Evolutionary conservation across 2,888 invertebrate genomes (phyloP).

Genomic region (Eupithecia centaureata): DNA sequence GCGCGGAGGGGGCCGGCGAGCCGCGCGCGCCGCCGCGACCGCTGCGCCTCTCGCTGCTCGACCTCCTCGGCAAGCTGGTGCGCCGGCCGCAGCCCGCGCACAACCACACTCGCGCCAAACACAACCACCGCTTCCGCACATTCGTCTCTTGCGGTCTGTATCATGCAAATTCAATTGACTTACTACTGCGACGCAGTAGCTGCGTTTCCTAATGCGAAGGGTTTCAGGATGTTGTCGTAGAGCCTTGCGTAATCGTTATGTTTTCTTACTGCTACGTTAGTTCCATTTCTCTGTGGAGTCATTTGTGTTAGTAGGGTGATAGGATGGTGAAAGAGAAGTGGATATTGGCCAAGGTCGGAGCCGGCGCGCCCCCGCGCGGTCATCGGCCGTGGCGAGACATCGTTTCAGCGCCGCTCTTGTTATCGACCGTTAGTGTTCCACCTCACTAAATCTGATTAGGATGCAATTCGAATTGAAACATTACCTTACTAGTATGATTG

Average conservation of each 20-base stretch:
- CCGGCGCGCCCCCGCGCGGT: conserved; percentile 72
- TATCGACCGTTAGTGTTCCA: conserved; percentile 74
- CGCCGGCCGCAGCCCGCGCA: conserved; percentile 75
- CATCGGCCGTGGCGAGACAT: conserved; percentile 72
- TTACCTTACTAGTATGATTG: conserved; percentile 24
- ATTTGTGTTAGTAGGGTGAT: conserved; percentile 30
- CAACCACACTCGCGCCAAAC: conserved; percentile 72
- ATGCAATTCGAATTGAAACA: conserved; percentile 45
- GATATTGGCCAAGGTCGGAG: conserved; percentile 69
- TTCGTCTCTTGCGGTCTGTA: conserved; percentile 81
- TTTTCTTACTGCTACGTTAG: not conserved
- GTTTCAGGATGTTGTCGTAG: conserved; percentile 32
- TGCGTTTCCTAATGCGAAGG: conserved; percentile 26
- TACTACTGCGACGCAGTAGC: conserved; percentile 31
- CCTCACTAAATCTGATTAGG: conserved; percentile 62
- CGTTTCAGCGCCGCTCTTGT: conserved; percentile 66
- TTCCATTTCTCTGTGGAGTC: conserved; percentile 9
- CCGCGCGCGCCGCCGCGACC: conserved; percentile 88
- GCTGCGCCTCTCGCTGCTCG: conserved; percentile 87
- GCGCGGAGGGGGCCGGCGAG: conserved; percentile 88
- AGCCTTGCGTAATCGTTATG: conserved; percentile 25
- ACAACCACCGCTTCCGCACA: conserved; percentile 84
- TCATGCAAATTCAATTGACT: not conserved
- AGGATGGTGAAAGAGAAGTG: conserved; percentile 49
- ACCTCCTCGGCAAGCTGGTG: conserved; percentile 86